Evolutionary conservation across 2,888 invertebrate genomes (phyloP).

Genomic region (Mystacides longicornis): DNA sequence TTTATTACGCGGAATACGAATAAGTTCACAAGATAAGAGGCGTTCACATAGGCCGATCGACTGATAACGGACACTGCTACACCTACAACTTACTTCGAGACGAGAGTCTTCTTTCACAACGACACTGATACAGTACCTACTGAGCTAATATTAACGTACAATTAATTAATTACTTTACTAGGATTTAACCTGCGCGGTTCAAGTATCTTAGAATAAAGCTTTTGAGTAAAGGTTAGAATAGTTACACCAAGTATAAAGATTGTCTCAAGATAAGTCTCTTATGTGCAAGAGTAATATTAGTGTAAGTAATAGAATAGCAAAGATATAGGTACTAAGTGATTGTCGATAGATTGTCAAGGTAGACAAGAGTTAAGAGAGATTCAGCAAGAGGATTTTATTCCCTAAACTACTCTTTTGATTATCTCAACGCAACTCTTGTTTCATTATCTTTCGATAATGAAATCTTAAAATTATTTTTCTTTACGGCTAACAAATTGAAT

Average conservation of each 20-base stretch:
- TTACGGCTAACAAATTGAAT: constrained; percentile 7
- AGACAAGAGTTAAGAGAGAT: constrained; percentile 24
- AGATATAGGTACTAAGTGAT: constrained; percentile 22
- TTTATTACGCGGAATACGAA: constrained; percentile 12
- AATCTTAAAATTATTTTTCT: constrained; percentile 7
- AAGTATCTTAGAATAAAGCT: too few species aligned
- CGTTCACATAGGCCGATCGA: constrained; percentile 21
- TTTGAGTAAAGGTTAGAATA: too few species aligned
- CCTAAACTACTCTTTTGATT: constrained; percentile 26
- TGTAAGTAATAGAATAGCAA: too few species aligned
- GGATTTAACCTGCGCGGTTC: too few species aligned
- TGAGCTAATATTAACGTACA: neutral
- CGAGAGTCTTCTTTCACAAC: neutral
- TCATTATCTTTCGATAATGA: constrained; percentile 25
- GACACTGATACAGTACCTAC: neutral
- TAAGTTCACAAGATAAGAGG: constrained; percentile 6
- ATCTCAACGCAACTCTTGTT: constrained; percentile 27
- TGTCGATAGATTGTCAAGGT: constrained; percentile 26
- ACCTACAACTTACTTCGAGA: neutral
- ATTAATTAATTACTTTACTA: neutral
- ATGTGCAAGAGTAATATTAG: constrained; percentile 1
- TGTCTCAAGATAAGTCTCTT: constrained; percentile 19
- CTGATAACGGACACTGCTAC: constrained; percentile 11
- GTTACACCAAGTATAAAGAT: constrained; percentile 9
- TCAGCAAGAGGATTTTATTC: constrained; percentile 14